A percentile compares a stretch with the other conserved stretches of the same genome.
Evolutionary conservation across 2,113 vertebrate genomes (phyloP).

Genomic region (Vidua macroura): DNA sequence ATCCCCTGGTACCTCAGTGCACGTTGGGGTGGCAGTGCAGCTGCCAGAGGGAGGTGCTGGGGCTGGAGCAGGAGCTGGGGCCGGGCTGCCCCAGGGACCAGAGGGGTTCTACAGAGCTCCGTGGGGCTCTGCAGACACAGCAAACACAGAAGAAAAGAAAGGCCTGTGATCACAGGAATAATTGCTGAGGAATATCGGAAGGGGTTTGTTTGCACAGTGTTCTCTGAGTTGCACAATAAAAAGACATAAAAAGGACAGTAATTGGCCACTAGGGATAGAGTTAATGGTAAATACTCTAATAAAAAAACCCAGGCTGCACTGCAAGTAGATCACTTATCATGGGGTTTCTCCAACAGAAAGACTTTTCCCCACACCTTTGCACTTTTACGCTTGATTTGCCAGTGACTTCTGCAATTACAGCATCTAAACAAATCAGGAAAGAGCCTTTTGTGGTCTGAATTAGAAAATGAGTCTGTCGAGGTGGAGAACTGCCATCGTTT

Average conservation of each 20-base stretch:
- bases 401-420: not conserved
- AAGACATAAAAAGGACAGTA: slow-evolving; percentile 14
- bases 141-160: not conserved
- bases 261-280: slow-evolving; percentile 26
- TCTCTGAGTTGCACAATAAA: slow-evolving; percentile 29
- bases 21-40: accelerated
- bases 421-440: not conserved
- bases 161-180: not conserved
- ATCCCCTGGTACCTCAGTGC: not conserved
- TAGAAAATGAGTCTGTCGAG: not conserved
- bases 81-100: not conserved
- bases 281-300: slow-evolving; percentile 55
- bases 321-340: slow-evolving; percentile 20
- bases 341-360: not conserved
- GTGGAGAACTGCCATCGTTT: not conserved
- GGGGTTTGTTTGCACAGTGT: slow-evolving; percentile 27
- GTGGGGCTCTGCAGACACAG: not conserved
- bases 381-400: slow-evolving; percentile 4
- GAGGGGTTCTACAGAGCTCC: not conserved
- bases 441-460: not conserved
- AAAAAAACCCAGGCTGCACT: not conserved
- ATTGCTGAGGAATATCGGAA: not conserved
- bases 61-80: not conserved
- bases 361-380: not conserved
- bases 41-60: not conserved